A percentile compares a stretch with the other conserved stretches of the same genome.
phyloP scores from a whole-genome alignment of 2,888 invertebrate species.

The Pycnomerus fuliginosus region DNA sequence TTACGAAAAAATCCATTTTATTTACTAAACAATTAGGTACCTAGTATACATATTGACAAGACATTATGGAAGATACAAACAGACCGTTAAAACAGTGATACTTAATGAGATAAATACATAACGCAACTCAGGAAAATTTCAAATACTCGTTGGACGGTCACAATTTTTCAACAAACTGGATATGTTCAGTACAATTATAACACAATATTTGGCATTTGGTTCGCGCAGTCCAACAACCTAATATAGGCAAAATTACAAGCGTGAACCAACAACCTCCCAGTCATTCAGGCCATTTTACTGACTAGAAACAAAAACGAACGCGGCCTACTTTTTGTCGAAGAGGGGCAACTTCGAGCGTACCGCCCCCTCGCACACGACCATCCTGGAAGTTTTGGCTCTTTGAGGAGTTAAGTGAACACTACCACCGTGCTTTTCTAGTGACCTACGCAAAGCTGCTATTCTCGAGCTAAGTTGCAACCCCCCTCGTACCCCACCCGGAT shows the following conservation, averaged over 20 bases:
- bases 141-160: slow-evolving; percentile 25
- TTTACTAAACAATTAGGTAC: slow-evolving; percentile 40
- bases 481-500: slow-evolving; percentile 51
- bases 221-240: slow-evolving; percentile 8
- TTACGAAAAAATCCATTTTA: slow-evolving; percentile 32
- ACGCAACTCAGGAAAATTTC: slow-evolving; percentile 8
- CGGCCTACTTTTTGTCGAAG: slow-evolving; percentile 68
- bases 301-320: slow-evolving; percentile 35
- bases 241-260: slow-evolving; percentile 11
- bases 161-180: slow-evolving; percentile 17
- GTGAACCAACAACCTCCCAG: slow-evolving; percentile 4
- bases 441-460: slow-evolving; percentile 47
- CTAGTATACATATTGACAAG: slow-evolving; percentile 49
- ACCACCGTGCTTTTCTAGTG: slow-evolving; percentile 42
- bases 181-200: slow-evolving; percentile 15
- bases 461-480: slow-evolving; percentile 47
- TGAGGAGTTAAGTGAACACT: slow-evolving; percentile 28
- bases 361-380: slow-evolving; percentile 83
- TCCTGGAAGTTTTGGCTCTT: slow-evolving; percentile 57
- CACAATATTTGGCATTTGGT: slow-evolving; percentile 14
- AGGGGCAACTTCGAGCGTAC: slow-evolving; percentile 82
- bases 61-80: slow-evolving; percentile 48
- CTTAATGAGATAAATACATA: slow-evolving; percentile 25
- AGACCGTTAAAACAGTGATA: slow-evolving; percentile 42
- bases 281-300: slow-evolving; percentile 23